Conservation (phyloP, 2,888 invertebrate species). For the Enchytraeus crypticus region DNA sequence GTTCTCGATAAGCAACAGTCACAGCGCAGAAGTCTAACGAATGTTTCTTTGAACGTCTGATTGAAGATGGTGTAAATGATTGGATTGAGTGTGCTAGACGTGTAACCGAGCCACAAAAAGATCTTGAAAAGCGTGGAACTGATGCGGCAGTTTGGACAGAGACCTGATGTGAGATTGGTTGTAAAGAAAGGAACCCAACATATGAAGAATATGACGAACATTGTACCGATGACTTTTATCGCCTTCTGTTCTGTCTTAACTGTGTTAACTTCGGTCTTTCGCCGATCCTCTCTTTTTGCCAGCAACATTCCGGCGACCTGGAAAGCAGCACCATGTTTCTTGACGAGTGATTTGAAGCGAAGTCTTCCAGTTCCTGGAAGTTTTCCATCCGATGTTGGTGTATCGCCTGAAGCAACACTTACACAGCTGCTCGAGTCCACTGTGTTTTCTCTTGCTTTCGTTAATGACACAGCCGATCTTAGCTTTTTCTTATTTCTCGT, state of each 20-base stretch:
- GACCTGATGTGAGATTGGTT: conserved; percentile 62
- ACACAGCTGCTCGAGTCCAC: too few species aligned
- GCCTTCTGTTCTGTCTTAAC: conserved; percentile 86
- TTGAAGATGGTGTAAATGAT: conserved; percentile 49
- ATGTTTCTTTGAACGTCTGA: conserved; percentile 43
- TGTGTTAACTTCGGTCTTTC: conserved; percentile 40
- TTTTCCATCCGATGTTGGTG: too few species aligned
- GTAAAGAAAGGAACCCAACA: conserved; percentile 48
- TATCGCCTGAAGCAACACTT: too few species aligned
- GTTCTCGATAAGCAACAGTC: too few species aligned
- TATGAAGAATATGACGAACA: conserved; percentile 44
- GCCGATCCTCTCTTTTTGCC: conserved; percentile 30
- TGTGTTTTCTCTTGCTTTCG: too few species aligned
- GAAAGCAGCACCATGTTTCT: conserved; percentile 40
- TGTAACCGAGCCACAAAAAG: conserved; percentile 47
- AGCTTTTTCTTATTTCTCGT: too few species aligned
- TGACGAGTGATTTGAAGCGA: conserved; percentile 32
- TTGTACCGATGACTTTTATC: conserved; percentile 59
- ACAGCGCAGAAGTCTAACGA: conserved; percentile 41
- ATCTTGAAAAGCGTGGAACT: conserved; percentile 47
- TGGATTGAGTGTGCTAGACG: conserved; percentile 46
- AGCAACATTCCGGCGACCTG: conserved; percentile 41
- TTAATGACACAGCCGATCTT: too few species aligned
- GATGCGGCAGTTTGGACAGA: conserved; percentile 62
- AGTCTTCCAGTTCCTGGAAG: not conserved